A percentile compares a stretch with the other conserved stretches of the same genome.
phyloP scores from a whole-genome alignment of 2,113 vertebrate species.

The Malurus elegans region DNA sequence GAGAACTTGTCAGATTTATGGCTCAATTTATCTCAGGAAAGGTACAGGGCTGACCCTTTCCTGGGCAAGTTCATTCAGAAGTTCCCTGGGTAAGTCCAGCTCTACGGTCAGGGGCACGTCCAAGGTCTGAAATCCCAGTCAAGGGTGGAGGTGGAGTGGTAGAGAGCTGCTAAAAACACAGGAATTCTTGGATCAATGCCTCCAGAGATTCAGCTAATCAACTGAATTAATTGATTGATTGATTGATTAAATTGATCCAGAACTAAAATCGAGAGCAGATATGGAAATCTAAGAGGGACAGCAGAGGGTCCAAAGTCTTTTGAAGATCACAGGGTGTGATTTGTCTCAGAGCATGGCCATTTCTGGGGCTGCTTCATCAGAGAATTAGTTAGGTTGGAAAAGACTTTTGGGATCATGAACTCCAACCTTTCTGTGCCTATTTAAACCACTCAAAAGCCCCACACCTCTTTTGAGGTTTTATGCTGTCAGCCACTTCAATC shows the following conservation, averaged over 20 bases:
- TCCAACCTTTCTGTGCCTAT: not conserved
- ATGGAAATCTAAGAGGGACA: not conserved
- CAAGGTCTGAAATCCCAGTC: not conserved
- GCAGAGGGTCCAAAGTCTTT: not conserved
- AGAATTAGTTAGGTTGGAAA: not conserved
- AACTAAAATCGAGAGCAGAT: not conserved
- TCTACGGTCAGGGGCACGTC: not conserved
- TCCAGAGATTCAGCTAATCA: not conserved
- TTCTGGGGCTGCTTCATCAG: not conserved
- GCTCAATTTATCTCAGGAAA: conserved; percentile 24
- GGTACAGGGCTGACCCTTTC: conserved; percentile 46
- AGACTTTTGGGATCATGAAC: not conserved
- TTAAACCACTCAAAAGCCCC: not conserved
- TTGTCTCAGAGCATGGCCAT: not conserved
- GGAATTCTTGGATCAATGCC: not conserved
- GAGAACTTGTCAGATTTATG: conserved; percentile 64
- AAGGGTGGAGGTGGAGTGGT: not conserved
- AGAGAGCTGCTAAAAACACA: conserved; percentile 12
- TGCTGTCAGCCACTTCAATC: not conserved
- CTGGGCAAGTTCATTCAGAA: conserved; percentile 57
- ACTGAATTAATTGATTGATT: not conserved
- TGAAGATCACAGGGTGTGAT: not conserved
- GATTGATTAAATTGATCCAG: not conserved
- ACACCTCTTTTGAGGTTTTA: not conserved
- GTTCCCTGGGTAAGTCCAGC: conserved; percentile 9